phyloP scores from a whole-genome alignment of 2,797 vertebrate genomes.

The Onychomys leucogaster region DNA sequence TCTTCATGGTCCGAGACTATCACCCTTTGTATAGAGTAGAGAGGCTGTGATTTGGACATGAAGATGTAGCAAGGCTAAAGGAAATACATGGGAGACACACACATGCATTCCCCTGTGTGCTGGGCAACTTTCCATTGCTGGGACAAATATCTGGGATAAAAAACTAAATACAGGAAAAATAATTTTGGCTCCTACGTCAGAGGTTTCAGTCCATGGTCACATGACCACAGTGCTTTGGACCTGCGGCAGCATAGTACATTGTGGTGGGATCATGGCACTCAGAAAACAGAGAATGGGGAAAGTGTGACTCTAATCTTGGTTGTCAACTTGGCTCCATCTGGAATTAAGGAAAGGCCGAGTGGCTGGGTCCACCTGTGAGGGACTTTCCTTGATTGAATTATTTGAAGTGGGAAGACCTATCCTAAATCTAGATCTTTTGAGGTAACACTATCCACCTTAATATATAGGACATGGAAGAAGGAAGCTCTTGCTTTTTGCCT shows the following conservation, averaged over 20 bases:
- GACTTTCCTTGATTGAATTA: not conserved
- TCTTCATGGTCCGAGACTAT: not conserved
- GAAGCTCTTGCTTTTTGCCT: not conserved
- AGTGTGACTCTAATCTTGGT: not conserved
- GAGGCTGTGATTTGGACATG: rapidly evolving
- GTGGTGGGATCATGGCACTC: not conserved
- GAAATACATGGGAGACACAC: not conserved
- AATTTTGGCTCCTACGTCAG: not conserved
- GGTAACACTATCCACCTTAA: not conserved
- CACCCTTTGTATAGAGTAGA: not conserved
- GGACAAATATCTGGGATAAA: not conserved
- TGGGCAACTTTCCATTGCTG: not conserved
- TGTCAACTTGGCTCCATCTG: not conserved
- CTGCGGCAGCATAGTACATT: not conserved
- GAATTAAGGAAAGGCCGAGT: not conserved
- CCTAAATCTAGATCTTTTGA: not conserved
- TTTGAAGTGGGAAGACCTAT: not conserved
- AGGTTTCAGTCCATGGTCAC: not conserved
- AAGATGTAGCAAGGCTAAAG: not conserved
- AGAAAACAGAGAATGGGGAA: not conserved
- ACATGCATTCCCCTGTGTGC: not conserved
- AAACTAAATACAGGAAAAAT: not conserved
- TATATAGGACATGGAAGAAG: not conserved
- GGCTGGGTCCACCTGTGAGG: not conserved
- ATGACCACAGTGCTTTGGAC: not conserved